phyloP scores from a whole-genome alignment of 2,888 invertebrate species.

The Cataglyphis livida region DNA sequence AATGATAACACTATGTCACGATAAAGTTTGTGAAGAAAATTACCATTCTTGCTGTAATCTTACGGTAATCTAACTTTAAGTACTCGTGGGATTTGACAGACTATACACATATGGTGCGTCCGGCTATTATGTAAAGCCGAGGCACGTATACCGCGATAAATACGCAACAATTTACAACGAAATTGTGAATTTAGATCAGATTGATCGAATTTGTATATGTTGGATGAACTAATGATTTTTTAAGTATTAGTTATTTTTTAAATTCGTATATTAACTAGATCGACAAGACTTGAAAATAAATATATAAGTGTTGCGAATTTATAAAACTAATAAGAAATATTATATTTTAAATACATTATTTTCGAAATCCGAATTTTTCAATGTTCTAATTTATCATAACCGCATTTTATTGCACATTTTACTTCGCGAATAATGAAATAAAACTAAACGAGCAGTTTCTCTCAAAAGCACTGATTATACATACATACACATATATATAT shows the following conservation, averaged over 20 bases:
- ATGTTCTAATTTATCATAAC: neutral
- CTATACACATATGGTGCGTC: constrained; percentile 10
- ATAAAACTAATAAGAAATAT: neutral
- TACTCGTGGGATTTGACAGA: constrained; percentile 6
- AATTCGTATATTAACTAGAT: neutral
- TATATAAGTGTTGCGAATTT: neutral
- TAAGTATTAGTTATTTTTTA: neutral
- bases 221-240: neutral
- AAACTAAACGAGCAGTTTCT: neutral
- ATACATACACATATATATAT: neutral
- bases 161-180: constrained; percentile 24
- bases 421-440: neutral
- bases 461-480: neutral
- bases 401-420: neutral
- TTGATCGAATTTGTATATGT: neutral
- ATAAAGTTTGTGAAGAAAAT: constrained; percentile 39
- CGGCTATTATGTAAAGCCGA: constrained; percentile 20
- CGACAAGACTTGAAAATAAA: neutral
- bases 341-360: neutral
- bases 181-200: constrained; percentile 13
- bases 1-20: neutral
- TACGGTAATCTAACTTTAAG: constrained; percentile 43
- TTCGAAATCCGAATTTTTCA: neutral
- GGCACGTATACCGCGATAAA: neutral
- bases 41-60: constrained; percentile 44